These are phyloP conservation scores for Drosophila auraria DNA, from an alignment of 1,140 invertebrate species.

Conservation along the genomic window DNA sequence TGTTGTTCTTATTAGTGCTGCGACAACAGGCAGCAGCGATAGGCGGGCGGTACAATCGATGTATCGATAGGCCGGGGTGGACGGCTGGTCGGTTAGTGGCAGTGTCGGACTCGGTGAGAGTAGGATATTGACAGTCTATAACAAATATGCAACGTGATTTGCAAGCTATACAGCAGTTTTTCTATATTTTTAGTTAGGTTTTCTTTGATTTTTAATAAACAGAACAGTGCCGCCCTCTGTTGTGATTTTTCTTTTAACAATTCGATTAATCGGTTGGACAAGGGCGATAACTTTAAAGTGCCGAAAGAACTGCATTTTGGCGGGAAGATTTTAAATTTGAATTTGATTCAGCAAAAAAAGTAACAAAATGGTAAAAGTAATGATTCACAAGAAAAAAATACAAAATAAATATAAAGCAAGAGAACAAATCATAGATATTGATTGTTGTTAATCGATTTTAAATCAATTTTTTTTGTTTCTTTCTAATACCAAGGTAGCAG, in stretches of 20 bases:
- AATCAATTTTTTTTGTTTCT: too few relatives aligned
- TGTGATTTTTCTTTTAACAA: not conserved
- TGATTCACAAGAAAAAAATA: not conserved
- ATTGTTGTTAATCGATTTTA: too few relatives aligned
- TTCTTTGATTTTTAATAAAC: not conserved
- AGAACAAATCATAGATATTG: too few relatives aligned
- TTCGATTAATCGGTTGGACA: slow-evolving; percentile 5
- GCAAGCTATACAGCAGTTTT: too few relatives aligned
- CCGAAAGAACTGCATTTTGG: not conserved
- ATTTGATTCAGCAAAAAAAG: not conserved
- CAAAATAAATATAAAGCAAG: not conserved
- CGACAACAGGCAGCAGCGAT: slow-evolving; percentile 13
- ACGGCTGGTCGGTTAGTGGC: not conserved
- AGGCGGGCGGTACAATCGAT: not conserved
- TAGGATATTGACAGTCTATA: too few relatives aligned
- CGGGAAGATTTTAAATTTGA: slow-evolving; percentile 4
- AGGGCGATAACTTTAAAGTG: not conserved
- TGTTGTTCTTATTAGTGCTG: slow-evolving; percentile 13
- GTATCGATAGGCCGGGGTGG: slow-evolving; percentile 8
- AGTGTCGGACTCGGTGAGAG: too few relatives aligned
- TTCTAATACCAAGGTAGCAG: too few relatives aligned
- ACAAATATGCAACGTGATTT: too few relatives aligned
- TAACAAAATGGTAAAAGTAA: not conserved
- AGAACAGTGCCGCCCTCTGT: not conserved
- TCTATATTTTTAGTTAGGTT: not conserved